Evolutionary conservation across 2,797 vertebrate genomes (phyloP).

Genomic region (Epinephelus awoara): DNA sequence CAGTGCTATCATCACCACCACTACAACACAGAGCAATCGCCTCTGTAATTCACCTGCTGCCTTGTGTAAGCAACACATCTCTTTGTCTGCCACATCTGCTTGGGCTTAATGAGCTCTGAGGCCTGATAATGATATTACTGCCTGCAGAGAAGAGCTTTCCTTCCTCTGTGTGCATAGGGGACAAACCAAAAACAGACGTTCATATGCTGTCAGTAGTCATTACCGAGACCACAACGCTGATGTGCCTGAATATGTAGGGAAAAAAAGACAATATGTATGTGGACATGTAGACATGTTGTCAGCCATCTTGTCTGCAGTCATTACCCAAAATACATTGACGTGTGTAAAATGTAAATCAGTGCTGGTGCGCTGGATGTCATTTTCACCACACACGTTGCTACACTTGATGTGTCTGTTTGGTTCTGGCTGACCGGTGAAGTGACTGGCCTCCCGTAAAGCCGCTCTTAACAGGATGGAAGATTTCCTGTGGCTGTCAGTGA

Average conservation of each 20-base stretch:
- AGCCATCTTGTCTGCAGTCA: conserved; percentile 50
- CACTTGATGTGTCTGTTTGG: conserved; percentile 11
- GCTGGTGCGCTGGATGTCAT: neutral
- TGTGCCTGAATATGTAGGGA: conserved; percentile 29
- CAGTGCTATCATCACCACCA: neutral
- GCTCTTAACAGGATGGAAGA: conserved; percentile 52
- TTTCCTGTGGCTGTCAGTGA: conserved; percentile 56
- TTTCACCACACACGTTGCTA: conserved; percentile 15
- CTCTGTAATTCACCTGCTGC: conserved; percentile 65
- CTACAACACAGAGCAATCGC: conserved; percentile 4
- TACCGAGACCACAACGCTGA: conserved; percentile 42
- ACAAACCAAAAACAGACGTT: conserved; percentile 59
- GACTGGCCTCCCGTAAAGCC: conserved; percentile 9
- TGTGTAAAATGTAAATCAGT: conserved; percentile 33
- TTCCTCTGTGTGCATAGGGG: conserved; percentile 43
- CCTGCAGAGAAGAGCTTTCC: conserved; percentile 59
- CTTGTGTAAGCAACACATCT: conserved; percentile 59
- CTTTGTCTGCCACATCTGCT: conserved; percentile 76
- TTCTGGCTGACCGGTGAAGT: neutral
- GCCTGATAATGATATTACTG: conserved; percentile 75
- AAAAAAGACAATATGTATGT: conserved; percentile 10
- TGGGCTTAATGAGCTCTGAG: conserved; percentile 74
- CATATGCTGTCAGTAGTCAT: conserved; percentile 66
- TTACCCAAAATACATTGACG: conserved; percentile 39
- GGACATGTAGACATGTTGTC: conserved; percentile 39